phyloP scores from a whole-genome alignment of 2,888 invertebrate species.

The Scrobipalpa costella region DNA sequence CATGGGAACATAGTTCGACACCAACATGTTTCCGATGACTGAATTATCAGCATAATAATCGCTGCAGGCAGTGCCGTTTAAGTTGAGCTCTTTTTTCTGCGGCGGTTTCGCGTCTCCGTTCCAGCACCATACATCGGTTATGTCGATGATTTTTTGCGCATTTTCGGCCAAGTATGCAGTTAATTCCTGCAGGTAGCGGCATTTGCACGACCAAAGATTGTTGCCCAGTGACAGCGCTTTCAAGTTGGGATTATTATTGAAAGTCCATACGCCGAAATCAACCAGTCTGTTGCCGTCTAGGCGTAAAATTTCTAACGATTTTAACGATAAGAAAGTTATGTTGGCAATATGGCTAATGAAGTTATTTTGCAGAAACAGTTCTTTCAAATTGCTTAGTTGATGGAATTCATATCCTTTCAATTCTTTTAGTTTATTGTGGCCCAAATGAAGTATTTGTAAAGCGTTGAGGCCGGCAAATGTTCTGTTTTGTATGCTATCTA shows the following conservation, averaged over 20 bases:
- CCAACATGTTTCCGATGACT: constrained; percentile 90
- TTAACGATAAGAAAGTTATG: constrained; percentile 88
- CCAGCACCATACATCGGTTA: constrained; percentile 90
- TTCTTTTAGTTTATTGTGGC: constrained; percentile 90
- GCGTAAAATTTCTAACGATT: constrained; percentile 88
- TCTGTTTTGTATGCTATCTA: constrained; percentile 92
- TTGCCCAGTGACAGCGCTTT: constrained; percentile 89
- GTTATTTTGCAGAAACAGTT: constrained; percentile 93
- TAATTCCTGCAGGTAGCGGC: constrained; percentile 92
- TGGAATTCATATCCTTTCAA: constrained; percentile 93
- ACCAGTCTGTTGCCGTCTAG: constrained; percentile 92
- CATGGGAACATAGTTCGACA: constrained; percentile 92
- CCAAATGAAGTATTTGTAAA: constrained; percentile 90
- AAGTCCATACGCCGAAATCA: constrained; percentile 89
- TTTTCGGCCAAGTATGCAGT: constrained; percentile 92
- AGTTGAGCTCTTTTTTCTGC: constrained; percentile 89
- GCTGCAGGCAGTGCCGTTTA: constrained; percentile 92
- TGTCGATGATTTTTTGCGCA: constrained; percentile 89
- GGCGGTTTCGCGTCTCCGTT: constrained; percentile 87
- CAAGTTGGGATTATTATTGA: constrained; percentile 84
- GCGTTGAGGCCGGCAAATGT: constrained; percentile 93
- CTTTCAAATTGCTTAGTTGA: constrained; percentile 88
- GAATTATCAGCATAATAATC: constrained; percentile 92
- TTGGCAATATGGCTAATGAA: constrained; percentile 89
- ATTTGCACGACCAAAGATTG: constrained; percentile 95